Evolutionary conservation across 2,888 invertebrate species (phyloP).

Genomic region (Bruchidius siliquastri): DNA sequence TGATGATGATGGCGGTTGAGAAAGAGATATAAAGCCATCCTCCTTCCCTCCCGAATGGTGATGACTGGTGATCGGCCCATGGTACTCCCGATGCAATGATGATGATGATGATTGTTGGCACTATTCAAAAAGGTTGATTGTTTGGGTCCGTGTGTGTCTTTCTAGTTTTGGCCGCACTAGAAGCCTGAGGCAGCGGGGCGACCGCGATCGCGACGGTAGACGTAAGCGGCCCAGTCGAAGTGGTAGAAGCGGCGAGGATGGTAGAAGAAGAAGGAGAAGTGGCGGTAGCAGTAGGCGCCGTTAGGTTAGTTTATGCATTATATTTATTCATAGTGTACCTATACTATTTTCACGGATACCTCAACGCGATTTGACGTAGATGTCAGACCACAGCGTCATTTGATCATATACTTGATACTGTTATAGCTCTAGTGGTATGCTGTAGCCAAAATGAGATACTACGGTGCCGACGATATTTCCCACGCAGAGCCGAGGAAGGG

Average conservation of each 20-base stretch:
- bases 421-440: no score
- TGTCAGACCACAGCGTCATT: no score
- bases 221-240: constrained; percentile 21
- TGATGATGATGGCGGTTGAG: constrained; percentile 33
- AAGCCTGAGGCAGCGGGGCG: constrained; percentile 22
- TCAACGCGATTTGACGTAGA: no score
- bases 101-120: constrained; percentile 13
- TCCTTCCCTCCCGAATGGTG: not conserved
- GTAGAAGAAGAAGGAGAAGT: constrained; percentile 16
- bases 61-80: constrained; percentile 18
- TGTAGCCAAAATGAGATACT: no score
- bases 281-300: constrained; percentile 12
- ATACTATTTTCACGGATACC: no score
- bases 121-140: constrained; percentile 29
- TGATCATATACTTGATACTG: no score
- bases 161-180: constrained; percentile 41
- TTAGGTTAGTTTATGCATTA: not conserved
- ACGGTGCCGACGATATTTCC: no score
- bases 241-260: constrained; percentile 25
- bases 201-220: constrained; percentile 40
- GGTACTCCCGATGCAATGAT: constrained; percentile 23
- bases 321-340: no score
- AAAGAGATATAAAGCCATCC: not conserved
- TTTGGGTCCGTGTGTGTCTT: constrained; percentile 18
- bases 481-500: no score